These are phyloP conservation scores for Drosophila murphyi DNA, from an alignment of 1,140 invertebrate genomes.

Conservation along the genomic window DNA sequence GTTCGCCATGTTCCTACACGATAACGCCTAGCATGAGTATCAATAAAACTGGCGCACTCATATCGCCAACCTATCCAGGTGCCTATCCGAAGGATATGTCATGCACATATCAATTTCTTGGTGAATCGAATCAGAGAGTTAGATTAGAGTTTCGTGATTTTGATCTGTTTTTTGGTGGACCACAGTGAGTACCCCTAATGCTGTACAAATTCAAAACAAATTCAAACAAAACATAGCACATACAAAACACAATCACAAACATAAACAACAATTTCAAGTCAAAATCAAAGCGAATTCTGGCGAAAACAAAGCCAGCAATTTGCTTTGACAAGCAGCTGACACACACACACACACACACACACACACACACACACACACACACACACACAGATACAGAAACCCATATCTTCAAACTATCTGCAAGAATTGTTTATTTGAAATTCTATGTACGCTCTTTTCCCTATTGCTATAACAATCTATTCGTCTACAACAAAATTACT, in stretches of 20 bases:
- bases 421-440: constrained; percentile 36
- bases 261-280: constrained; percentile 40
- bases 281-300: constrained; percentile 71
- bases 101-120: constrained; percentile 97
- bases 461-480: constrained; percentile 49
- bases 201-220: constrained; percentile 55
- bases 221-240: constrained; percentile 5
- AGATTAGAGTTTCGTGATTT: constrained; percentile 99
- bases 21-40: constrained; percentile 92
- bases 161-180: constrained; percentile 98
- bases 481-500: constrained; percentile 56
- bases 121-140: constrained; percentile 95
- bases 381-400: constrained; percentile 1
- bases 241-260: constrained; percentile 8
- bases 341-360: constrained; percentile 27
- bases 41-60: constrained; percentile 92
- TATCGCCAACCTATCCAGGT: constrained; percentile 99
- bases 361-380: constrained; percentile 11
- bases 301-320: constrained; percentile 4
- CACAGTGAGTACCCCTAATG: constrained; percentile 93
- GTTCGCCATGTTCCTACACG: constrained; percentile 93
- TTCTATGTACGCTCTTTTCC: constrained; percentile 42
- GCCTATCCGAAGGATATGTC: constrained; percentile 98
- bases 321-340: constrained; percentile 68
- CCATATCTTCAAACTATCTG: constrained; percentile 32